Conservation (phyloP, 2,888 invertebrate species). For the Nasonia oneida region DNA sequence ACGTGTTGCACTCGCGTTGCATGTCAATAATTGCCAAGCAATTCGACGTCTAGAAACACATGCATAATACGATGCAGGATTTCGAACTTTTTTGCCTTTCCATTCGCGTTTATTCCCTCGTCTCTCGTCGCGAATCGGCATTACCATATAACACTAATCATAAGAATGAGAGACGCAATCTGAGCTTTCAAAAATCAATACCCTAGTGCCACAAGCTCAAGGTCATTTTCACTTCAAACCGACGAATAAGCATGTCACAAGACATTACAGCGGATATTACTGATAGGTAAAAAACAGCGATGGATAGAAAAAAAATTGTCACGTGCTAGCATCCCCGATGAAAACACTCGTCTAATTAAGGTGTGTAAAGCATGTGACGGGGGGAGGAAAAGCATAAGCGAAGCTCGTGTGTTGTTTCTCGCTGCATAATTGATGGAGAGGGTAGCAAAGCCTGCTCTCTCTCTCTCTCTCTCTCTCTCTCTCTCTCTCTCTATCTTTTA, state of each 20-base stretch:
- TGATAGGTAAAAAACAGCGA: background rate
- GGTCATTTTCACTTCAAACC: background rate
- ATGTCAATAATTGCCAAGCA: constrained; percentile 29
- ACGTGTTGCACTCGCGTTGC: constrained; percentile 5
- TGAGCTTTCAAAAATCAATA: background rate
- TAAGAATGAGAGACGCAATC: background rate
- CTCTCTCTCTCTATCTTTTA: background rate
- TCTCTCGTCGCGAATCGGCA: background rate
- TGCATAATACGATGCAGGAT: background rate
- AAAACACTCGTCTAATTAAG: background rate
- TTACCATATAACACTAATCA: background rate
- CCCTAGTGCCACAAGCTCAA: background rate
- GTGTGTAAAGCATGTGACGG: background rate
- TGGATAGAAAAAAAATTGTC: background rate
- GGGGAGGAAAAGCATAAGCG: background rate
- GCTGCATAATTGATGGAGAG: background rate
- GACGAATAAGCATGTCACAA: background rate
- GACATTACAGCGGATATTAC: no score
- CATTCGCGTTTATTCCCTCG: background rate
- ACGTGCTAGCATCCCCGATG: background rate
- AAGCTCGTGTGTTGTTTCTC: background rate
- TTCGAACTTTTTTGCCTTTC: no score
- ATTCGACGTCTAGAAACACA: constrained; percentile 7
- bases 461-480: background rate
- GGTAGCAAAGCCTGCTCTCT: background rate